Evolutionary conservation across 2,113 vertebrate genomes (phyloP), one percentile per base, ranked within the genome.

Genomic region (Catagonus wagneri): DNA sequence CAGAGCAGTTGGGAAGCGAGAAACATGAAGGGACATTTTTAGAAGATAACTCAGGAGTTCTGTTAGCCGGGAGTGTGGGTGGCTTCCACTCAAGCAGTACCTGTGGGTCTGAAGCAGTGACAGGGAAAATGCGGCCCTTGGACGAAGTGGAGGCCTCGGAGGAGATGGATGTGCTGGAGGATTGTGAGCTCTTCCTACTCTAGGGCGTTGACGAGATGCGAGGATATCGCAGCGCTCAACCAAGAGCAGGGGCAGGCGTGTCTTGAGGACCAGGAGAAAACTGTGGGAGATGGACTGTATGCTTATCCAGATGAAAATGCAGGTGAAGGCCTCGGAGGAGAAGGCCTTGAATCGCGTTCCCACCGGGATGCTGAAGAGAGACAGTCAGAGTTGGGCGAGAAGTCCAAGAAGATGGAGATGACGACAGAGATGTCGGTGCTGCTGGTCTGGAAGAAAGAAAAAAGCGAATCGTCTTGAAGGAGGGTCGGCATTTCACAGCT

Each of bases 281-380:
- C n/a, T 83, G 74, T 90, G 89, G 84, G 94, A 76, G 89, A 81
- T 90, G 95, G 97, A 90, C 84, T 63, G n/a, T 44, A n/a, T 92
- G 97, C 95, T 94, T 5, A 56, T 96, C 52, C 87, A 79, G 58
- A 88, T 96, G 19, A 76, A 94, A 52, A 89, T 92, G 84, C 75
- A 88, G 81, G 93, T 63, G 95, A 95, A 92, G 23, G 95, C 96
- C 80, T 94, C 91, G 1, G 97, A 96, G 95, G 91, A 94, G 87
- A 91, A 95, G 93, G 80, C 93, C 0, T 88, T 96, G 17, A 95
- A 94, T 50, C 74, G 29, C 50, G 11, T n/a, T 17, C 74, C 44
- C 1, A 17, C 20, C 10, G 74, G 29, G 27, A 29, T 23, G 39
- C 25, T 74, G 39, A 50, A 0, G 0, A 50, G 14, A 54, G 74